These are phyloP conservation scores for Atherix ibis DNA, from an alignment of 2,888 invertebrate genomes.

Conservation along the genomic window DNA sequence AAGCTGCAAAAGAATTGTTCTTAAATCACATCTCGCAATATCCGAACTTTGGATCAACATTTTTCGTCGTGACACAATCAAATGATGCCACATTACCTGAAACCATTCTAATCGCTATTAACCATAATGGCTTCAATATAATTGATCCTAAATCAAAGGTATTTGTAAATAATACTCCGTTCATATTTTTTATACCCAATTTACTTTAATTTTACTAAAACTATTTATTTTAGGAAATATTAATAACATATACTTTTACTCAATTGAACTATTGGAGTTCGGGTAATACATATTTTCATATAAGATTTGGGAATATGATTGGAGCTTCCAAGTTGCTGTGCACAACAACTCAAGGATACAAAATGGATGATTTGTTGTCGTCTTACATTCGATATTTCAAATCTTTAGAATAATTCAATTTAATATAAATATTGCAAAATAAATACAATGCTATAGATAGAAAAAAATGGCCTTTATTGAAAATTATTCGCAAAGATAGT, in stretches of 20 bases:
- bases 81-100: slow-evolving; percentile 78
- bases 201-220: slow-evolving; percentile 5
- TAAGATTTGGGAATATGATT: slow-evolving; percentile 89
- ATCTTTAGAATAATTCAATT: too few species aligned
- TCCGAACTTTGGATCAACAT: slow-evolving; percentile 87
- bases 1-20: slow-evolving; percentile 69
- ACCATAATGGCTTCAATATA: slow-evolving; percentile 76
- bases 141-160: slow-evolving; percentile 79
- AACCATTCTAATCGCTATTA: slow-evolving; percentile 75
- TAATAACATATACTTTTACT: slow-evolving; percentile 72
- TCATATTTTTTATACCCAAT: background rate
- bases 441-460: too few species aligned
- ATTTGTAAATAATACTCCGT: slow-evolving; percentile 9
- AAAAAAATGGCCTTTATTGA: too few species aligned
- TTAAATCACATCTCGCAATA: slow-evolving; percentile 42
- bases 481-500: too few species aligned
- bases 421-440: too few species aligned
- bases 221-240: slow-evolving; percentile 51
- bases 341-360: slow-evolving; percentile 85
- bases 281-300: slow-evolving; percentile 87
- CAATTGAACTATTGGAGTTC: slow-evolving; percentile 91
- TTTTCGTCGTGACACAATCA: slow-evolving; percentile 87
- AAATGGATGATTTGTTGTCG: slow-evolving; percentile 90
- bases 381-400: slow-evolving; percentile 57
- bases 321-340: slow-evolving; percentile 76